phyloP scores from a whole-genome alignment of 2,888 invertebrate species.

The Andrena bucephala region DNA sequence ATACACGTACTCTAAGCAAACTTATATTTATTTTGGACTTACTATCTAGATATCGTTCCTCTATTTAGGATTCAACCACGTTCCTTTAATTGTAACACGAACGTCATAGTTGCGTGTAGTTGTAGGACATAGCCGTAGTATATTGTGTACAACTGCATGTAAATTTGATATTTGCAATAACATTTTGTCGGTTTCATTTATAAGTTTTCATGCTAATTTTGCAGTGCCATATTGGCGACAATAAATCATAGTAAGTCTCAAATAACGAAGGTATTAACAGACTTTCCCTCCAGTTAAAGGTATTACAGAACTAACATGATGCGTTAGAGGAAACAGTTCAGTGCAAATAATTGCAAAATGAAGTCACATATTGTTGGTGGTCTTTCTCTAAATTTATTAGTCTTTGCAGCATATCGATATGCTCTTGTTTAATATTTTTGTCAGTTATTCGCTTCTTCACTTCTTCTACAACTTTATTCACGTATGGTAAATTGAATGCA shows the following conservation, averaged over 20 bases:
- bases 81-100: no score
- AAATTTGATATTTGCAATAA: not conserved
- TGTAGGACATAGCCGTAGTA: not conserved
- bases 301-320: not conserved
- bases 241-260: not conserved
- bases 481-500: conserved; percentile 43
- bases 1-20: conserved; percentile 1
- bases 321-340: conserved; percentile 21
- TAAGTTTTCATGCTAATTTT: not conserved
- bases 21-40: not conserved
- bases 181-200: not conserved
- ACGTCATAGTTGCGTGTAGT: not conserved
- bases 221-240: not conserved
- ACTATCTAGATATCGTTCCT: conserved; percentile 6
- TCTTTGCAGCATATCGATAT: conserved; percentile 43
- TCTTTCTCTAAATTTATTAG: conserved; percentile 55
- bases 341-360: conserved; percentile 44
- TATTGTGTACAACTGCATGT: not conserved
- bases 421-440: conserved; percentile 30
- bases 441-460: conserved; percentile 38
- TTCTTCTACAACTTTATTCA: conserved; percentile 54
- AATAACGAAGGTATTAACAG: not conserved
- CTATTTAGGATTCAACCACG: not conserved
- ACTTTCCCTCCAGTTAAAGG: not conserved
- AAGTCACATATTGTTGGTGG: conserved; percentile 34